Evolutionary conservation across 2,797 vertebrate genomes (phyloP), one percentile per base, ranked within the genome.

Genomic region (Petrocephalus schoutedeni): DNA sequence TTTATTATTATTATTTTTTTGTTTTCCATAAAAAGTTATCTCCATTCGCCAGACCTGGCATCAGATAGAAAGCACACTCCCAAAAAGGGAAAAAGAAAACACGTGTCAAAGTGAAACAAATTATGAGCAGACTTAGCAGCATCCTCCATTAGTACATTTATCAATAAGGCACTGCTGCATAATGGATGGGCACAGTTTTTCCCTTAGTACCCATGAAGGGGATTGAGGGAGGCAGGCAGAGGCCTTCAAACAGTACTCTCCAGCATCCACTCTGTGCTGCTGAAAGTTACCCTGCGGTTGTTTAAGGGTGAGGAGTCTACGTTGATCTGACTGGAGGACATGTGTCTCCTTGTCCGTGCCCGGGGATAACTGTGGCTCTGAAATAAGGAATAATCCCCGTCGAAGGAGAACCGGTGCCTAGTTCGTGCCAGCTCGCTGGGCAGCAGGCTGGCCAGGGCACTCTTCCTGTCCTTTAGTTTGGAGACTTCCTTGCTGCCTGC

Each of bases 241-340:
- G 90, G 92, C 93, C 85, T 91, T 97, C 95, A 99, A 90, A 98
- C 98, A 45, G 98, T 98, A 95, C 98, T 98, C 93, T 99, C 98
- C 54, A 99, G 94, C 98, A 98, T 98, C 98, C 98, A 98, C 92
- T 98, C 97, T 12, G 97, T 98, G 96, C 97, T 98, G 95, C 97
- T 98, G 90, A 98, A 98, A 0, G 96, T 97, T 86, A 97, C 96
- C 92, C 96, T 95, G 88, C 97, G 92, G 93, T 95, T 95, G 90
- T 95, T 92, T 59, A 97, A 95, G 2, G 95, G 95, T 8, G 95
- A 95, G 1, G 96, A 93, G 89, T 97, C 96, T 89, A 91, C 92
- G 94, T 98, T 95, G 93, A 98, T 96, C 94, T 98, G 96, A 64
- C 97, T 97, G 89, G 97, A 97, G 93, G 98, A 98, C 90, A 96